Evolutionary conservation across 2,797 vertebrate genomes (phyloP), one percentile per base, ranked within the genome.

Genomic region (Chelidonichthys spinosus): DNA sequence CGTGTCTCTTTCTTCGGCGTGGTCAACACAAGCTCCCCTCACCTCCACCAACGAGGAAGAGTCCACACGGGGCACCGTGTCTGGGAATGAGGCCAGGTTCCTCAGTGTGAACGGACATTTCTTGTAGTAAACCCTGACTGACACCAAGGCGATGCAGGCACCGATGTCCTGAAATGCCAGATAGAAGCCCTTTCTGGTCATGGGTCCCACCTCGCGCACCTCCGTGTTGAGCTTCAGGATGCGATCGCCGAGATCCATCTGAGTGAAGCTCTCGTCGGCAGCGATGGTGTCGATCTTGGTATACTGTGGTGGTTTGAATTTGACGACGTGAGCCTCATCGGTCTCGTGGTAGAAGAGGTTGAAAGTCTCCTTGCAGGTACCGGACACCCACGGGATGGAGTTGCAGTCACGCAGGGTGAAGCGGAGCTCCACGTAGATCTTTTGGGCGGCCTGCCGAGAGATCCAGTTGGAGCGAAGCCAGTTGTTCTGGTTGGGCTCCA

Each of bases 401-500:
- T 98, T 98, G 92, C 97, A 99, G 87, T 99, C 97, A 7, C 97
- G 95, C 73, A 99, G 90, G 1, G 97, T 99, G 90, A 99, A 99
- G 76, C 97, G 97, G 82, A 99, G 95, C 90, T 99, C 97, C 83
- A 98, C 97, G 32, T 97, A 99, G 82, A 99, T 95, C 87, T 97
- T 98, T 87, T 98, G 97, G 0, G 97, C 97, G 0, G 96, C 97
- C 42, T 98, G 96, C 7, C 97, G 96, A 33, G 96, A 96, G 78
- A 99, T 96, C 97, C 97, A 98, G 90, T 96, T 97, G 72, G 97
- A 97, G 14, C 96, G 96, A 69, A 99, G 96, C 97, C 97, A 99
- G 92, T 99, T 99, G 94, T 99, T 99, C 84, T 99, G 97, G 91
- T 97, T 98, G 63, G 97, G 96, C 73, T 98, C 97, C 97, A 99